Conservation (phyloP, 2,888 invertebrate genomes). For the Thymelicus lineola region DNA sequence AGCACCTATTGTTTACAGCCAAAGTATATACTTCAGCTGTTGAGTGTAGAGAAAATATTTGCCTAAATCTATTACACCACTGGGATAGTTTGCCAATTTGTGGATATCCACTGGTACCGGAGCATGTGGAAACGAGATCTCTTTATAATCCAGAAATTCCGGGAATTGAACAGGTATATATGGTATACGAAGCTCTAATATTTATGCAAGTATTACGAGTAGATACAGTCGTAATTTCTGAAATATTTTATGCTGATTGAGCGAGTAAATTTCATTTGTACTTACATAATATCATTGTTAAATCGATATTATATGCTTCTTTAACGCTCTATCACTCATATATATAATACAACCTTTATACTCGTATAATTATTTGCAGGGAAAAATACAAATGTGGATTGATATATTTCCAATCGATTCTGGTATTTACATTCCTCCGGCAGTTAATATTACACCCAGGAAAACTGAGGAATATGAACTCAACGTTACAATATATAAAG, state of each 20-base stretch:
- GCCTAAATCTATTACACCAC: conserved; percentile 89
- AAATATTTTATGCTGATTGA: too few relatives aligned
- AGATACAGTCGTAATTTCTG: too few relatives aligned
- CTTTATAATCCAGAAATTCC: conserved; percentile 90
- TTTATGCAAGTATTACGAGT: too few relatives aligned
- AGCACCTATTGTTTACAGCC: conserved; percentile 44
- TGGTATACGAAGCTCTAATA: too few relatives aligned
- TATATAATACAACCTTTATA: background rate
- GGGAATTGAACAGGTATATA: conserved; percentile 76
- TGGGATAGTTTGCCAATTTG: conserved; percentile 92
- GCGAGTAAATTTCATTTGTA: too few relatives aligned
- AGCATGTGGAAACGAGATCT: conserved; percentile 95
- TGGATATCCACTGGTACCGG: conserved; percentile 92
- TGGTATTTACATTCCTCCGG: conserved; percentile 86
- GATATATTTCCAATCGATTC: conserved; percentile 90
- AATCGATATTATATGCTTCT: too few relatives aligned
- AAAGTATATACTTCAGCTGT: conserved; percentile 56
- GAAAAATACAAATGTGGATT: conserved; percentile 95
- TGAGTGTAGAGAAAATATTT: conserved; percentile 89
- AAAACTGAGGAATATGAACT: conserved; percentile 88
- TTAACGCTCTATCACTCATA: too few relatives aligned
- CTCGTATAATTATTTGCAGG: conserved; percentile 82
- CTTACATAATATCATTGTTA: too few relatives aligned
- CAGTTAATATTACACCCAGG: conserved; percentile 91
- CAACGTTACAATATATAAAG: conserved; percentile 86